Conservation (phyloP, 92 coral and sea anemone genomes). For the Parazoanthus darwini region DNA sequence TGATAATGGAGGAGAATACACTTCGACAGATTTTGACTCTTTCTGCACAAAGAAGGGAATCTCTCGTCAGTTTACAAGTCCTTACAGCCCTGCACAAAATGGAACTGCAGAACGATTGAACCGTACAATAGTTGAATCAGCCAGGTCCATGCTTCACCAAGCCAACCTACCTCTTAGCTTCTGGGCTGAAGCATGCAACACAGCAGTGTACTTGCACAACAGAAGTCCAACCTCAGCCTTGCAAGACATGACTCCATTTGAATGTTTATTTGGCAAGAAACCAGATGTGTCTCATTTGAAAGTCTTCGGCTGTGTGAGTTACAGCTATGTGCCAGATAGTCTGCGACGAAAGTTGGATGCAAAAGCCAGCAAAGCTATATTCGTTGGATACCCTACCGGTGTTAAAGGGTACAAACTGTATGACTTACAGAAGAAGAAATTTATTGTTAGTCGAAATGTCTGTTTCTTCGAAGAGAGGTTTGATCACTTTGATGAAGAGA, state of each 20-base stretch:
- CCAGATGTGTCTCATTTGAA: constrained; percentile 54
- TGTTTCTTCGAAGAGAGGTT: constrained; percentile 48
- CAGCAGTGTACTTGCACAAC: constrained; percentile 45
- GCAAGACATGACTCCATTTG: constrained; percentile 26
- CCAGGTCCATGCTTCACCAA: constrained; percentile 39
- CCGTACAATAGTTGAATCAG: constrained; percentile 45
- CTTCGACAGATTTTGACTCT: constrained; percentile 23
- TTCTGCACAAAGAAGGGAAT: constrained; percentile 46
- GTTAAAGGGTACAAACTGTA: constrained; percentile 44
- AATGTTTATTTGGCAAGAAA: constrained; percentile 37
- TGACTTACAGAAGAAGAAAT: constrained; percentile 38
- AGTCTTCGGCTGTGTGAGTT: constrained; percentile 66
- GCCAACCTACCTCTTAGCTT: constrained; percentile 31
- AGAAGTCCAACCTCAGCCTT: constrained; percentile 39
- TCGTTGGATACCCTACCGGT: constrained; percentile 43
- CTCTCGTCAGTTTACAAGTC: constrained; percentile 43
- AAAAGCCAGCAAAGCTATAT: constrained; percentile 33
- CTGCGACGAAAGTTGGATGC: constrained; percentile 53
- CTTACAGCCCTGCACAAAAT: constrained; percentile 50
- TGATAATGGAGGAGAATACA: constrained; percentile 51
- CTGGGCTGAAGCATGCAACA: constrained; percentile 49
- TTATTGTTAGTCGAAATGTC: constrained; percentile 51
- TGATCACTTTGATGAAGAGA: constrained; percentile 44
- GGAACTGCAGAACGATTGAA: constrained; percentile 43
- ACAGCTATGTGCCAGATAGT: constrained; percentile 58